Evolutionary conservation across 1,140 invertebrate species (phyloP).

Genomic region (Cyphomyrmex costatus): DNA sequence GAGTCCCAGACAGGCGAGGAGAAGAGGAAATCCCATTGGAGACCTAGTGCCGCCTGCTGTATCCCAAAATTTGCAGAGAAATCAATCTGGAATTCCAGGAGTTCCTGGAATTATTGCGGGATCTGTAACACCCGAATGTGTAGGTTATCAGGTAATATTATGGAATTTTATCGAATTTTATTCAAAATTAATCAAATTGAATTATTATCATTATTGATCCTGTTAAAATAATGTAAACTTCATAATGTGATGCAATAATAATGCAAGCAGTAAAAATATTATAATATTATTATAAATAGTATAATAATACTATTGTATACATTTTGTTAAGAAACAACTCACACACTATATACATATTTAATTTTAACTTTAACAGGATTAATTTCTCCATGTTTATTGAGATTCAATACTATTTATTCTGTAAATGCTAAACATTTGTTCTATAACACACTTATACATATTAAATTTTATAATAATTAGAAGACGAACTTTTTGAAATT

Average conservation of each 20-base stretch:
- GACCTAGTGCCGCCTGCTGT: slow-evolving; percentile 65
- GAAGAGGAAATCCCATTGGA: slow-evolving; percentile 72
- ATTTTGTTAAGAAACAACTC: too few relatives aligned
- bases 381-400: too few relatives aligned
- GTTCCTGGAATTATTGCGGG: slow-evolving; percentile 76
- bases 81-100: slow-evolving; percentile 43
- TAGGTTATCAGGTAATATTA: slow-evolving; percentile 83
- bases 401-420: too few relatives aligned
- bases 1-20: slow-evolving; percentile 79
- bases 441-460: too few relatives aligned
- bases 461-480: slow-evolving; percentile 2
- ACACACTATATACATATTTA: too few relatives aligned
- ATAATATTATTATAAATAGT: too few relatives aligned
- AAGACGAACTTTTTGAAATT: background rate
- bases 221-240: background rate
- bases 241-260: background rate
- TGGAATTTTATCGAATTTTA: background rate
- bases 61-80: slow-evolving; percentile 72
- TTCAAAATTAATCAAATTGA: slow-evolving; percentile 3
- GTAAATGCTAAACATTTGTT: too few relatives aligned
- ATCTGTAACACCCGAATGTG: slow-evolving; percentile 80
- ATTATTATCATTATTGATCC: background rate
- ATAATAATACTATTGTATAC: too few relatives aligned
- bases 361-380: too few relatives aligned
- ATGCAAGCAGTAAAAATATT: background rate